These are phyloP conservation scores for Motacilla alba DNA, from an alignment of 2,113 vertebrate genomes.

Conservation along the genomic window DNA sequence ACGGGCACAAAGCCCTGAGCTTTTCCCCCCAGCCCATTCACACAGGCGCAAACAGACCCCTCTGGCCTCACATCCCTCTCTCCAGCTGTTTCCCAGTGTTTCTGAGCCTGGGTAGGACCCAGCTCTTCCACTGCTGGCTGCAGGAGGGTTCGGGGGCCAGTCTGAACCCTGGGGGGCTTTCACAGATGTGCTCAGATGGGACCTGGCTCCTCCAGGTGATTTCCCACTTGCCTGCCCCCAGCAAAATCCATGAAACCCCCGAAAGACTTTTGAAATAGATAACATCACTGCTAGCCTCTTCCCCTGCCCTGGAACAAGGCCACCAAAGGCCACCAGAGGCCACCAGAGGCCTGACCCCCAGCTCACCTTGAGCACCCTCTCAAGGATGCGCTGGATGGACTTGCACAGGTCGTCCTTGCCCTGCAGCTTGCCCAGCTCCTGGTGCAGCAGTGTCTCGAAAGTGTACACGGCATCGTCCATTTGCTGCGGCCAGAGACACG, in stretches of 20 bases:
- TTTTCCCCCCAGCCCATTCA: fast-evolving
- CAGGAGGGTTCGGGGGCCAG: background rate
- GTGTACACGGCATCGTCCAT: constrained; percentile 94
- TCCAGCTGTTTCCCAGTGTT: background rate
- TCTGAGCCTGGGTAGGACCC: fast-evolving
- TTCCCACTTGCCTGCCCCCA: background rate
- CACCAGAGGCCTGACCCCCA: background rate
- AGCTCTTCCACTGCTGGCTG: background rate
- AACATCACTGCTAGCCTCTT: background rate
- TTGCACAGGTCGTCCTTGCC: constrained; percentile 84
- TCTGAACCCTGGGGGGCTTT: background rate
- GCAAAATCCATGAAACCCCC: background rate
- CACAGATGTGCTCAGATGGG: background rate
- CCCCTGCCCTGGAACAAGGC: background rate
- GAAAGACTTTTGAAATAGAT: background rate
- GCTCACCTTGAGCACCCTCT: constrained; percentile 93
- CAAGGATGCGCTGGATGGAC: constrained; percentile 89
- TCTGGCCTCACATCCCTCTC: background rate
- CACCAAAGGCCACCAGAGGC: background rate
- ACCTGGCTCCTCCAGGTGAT: background rate
- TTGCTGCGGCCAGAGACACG: constrained; percentile 75
- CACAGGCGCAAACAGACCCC: fast-evolving
- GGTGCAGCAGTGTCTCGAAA: constrained; percentile 92
- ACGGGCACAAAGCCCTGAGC: fast-evolving
- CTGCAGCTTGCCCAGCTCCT: constrained; percentile 82